A percentile compares a stretch with the other conserved stretches of the same genome.
phyloP scores from a whole-genome alignment of 2,797 vertebrate species.

The Tarsius wallacei region DNA sequence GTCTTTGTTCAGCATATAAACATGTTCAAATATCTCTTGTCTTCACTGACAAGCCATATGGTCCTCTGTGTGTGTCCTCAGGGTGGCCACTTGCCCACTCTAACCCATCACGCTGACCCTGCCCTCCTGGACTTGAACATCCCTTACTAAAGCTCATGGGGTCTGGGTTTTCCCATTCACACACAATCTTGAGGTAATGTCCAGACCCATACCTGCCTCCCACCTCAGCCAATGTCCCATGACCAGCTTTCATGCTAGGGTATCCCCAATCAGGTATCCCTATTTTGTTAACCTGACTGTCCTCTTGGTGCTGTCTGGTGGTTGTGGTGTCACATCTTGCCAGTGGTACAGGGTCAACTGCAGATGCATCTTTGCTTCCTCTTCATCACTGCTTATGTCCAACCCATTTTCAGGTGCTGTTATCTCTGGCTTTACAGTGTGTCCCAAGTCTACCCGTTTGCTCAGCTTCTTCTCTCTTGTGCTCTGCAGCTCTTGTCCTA shows the following conservation, averaged over 20 bases:
- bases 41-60: neutral
- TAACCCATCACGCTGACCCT: too few relatives aligned
- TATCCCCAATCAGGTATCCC: too few relatives aligned
- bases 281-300: neutral
- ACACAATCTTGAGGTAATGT: neutral
- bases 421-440: neutral
- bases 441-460: neutral
- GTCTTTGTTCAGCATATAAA: neutral
- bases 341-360: too few relatives aligned
- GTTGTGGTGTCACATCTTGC: too few relatives aligned
- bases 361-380: neutral
- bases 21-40: neutral
- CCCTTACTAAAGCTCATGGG: neutral
- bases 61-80: neutral
- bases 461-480: neutral
- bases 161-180: neutral
- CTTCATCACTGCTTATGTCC: neutral
- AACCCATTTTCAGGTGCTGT: neutral
- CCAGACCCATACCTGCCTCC: neutral
- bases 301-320: neutral
- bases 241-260: neutral
- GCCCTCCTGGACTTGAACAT: neutral
- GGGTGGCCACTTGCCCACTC: too few relatives aligned
- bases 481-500: too few relatives aligned
- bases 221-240: neutral